These are phyloP conservation scores for Lucilia sericata DNA, from an alignment of 1,140 invertebrate genomes.

Conservation along the genomic window DNA sequence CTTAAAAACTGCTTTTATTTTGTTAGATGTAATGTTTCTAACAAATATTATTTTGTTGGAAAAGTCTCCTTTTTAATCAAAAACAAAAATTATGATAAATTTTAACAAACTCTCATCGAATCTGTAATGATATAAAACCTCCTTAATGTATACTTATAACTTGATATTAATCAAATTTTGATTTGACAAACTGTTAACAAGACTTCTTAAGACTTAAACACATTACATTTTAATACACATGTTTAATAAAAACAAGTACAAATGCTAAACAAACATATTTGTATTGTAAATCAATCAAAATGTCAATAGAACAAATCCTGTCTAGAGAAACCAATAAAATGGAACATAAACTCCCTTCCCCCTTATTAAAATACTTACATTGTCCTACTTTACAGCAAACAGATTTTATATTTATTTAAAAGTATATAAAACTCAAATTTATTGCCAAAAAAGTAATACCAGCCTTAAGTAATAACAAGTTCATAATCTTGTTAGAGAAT, in stretches of 20 bases:
- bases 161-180: not conserved
- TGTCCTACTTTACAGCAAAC: no score
- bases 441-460: not conserved
- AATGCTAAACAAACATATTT: not conserved
- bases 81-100: no score
- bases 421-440: not conserved
- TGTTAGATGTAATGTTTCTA: no score
- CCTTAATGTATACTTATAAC: no score
- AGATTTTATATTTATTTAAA: no score
- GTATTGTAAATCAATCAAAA: slow-evolving; percentile 20
- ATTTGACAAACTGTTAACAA: slow-evolving; percentile 14
- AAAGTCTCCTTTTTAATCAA: no score
- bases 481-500: not conserved
- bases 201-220: not conserved
- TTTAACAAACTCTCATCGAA: no score
- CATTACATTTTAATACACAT: not conserved
- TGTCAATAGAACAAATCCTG: not conserved
- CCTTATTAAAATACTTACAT: not conserved
- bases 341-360: not conserved
- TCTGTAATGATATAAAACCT: no score
- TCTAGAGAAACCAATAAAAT: not conserved
- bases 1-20: no score
- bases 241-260: not conserved
- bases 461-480: not conserved
- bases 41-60: no score